A percentile compares a stretch with the other conserved stretches of the same genome.
phyloP scores from a whole-genome alignment of 1,140 invertebrate species.

The Drosophila pandora region DNA sequence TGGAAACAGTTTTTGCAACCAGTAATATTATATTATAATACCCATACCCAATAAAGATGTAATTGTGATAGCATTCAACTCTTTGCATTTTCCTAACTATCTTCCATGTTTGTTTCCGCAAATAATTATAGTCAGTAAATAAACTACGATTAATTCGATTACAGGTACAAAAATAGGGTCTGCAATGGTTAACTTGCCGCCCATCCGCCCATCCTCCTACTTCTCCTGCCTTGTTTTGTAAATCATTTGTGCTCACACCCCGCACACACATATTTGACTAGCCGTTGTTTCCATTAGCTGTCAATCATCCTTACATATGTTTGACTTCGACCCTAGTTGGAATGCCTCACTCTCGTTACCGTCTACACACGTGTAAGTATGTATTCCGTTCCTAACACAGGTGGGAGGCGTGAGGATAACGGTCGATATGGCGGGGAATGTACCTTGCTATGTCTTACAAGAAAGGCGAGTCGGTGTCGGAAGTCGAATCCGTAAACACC shows the following conservation, averaged over 20 bases:
- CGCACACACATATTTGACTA: conserved; percentile 33
- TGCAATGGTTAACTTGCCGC: conserved; percentile 34
- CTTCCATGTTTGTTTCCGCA: conserved; percentile 24
- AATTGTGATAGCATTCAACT: conserved; percentile 1
- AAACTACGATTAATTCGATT: conserved; percentile 50
- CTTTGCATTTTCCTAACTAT: neutral
- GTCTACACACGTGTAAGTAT: conserved; percentile 5
- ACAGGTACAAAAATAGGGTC: conserved; percentile 41
- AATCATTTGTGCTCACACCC: conserved; percentile 38
- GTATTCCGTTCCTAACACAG: conserved; percentile 16
- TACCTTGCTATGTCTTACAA: conserved; percentile 36
- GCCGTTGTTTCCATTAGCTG: conserved; percentile 44
- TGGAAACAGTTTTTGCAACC: neutral
- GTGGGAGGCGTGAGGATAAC: conserved; percentile 12
- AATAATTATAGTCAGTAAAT: conserved; percentile 34
- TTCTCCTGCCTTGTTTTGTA: conserved; percentile 27
- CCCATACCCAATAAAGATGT: conserved; percentile 1
- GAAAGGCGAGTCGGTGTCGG: neutral
- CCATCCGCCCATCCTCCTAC: conserved; percentile 18
- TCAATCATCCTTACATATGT: conserved; percentile 47
- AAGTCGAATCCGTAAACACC: conserved; percentile 11
- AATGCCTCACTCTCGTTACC: conserved; percentile 37
- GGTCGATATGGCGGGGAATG: conserved; percentile 38
- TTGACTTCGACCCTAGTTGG: conserved; percentile 37
- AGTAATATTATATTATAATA: neutral